phyloP scores from a whole-genome alignment of 2,888 invertebrate species.

The Saturnia pavonia region DNA sequence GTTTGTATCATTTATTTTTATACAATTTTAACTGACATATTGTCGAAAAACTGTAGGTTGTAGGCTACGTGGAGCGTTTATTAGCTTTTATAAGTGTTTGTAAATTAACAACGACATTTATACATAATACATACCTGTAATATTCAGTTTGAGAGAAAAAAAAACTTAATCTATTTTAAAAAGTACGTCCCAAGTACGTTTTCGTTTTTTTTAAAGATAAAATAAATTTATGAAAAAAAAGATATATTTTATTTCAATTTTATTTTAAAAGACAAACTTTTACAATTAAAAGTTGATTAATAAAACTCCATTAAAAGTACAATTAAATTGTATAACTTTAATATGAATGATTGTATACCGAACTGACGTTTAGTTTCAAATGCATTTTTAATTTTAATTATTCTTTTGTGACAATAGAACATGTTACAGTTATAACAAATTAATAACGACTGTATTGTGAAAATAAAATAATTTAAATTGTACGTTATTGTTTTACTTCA shows the following conservation, averaged over 20 bases:
- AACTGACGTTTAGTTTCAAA: background rate
- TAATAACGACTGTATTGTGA: conserved; percentile 62
- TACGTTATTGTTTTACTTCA: conserved; percentile 28
- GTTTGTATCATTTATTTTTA: conserved; percentile 73
- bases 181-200: background rate
- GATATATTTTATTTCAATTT: background rate
- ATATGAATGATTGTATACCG: background rate
- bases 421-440: conserved; percentile 40
- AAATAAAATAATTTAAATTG: conserved; percentile 60
- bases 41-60: conserved; percentile 68
- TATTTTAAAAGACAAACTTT: conserved; percentile 4
- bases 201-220: background rate
- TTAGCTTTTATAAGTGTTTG: conserved; percentile 47
- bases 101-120: conserved; percentile 37
- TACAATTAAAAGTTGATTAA: background rate
- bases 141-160: conserved; percentile 25
- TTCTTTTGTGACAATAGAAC: conserved; percentile 28
- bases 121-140: conserved; percentile 29
- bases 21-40: conserved; percentile 75
- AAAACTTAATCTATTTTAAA: conserved; percentile 30
- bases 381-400: conserved; percentile 12
- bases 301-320: background rate
- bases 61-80: conserved; percentile 52
- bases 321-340: conserved; percentile 15
- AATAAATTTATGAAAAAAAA: background rate